These are phyloP conservation scores for Percina caprodes DNA, from an alignment of 2,113 vertebrate species.

Conservation along the genomic window DNA sequence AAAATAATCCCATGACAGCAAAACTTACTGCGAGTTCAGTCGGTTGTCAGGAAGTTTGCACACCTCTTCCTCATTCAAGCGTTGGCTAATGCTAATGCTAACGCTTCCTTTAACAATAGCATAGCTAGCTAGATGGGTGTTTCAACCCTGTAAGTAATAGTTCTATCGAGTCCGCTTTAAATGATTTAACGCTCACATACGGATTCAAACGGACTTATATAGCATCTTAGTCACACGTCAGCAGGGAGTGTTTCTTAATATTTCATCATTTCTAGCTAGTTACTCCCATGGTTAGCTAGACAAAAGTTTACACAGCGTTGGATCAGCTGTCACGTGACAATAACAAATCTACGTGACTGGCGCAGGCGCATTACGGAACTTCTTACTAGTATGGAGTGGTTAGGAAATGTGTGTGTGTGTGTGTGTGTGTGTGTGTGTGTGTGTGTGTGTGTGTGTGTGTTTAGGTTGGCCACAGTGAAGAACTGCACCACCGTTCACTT, in stretches of 20 bases:
- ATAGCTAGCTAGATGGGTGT: not conserved
- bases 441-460: too few species aligned
- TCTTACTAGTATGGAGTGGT: too few species aligned
- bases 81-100: conserved; percentile 5
- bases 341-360: not conserved
- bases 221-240: not conserved
- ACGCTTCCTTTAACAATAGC: not conserved
- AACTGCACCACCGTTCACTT: too few species aligned
- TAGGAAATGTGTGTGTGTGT: too few species aligned
- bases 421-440: too few species aligned
- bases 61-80: not conserved
- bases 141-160: not conserved
- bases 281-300: not conserved
- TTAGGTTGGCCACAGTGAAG: too few species aligned
- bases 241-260: not conserved
- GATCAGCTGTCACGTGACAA: conserved; percentile 46
- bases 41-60: not conserved
- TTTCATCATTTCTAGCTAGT: conserved; percentile 44
- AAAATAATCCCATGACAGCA: not conserved
- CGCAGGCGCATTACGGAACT: conserved; percentile 31
- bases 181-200: rapidly evolving
- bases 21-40: conserved; percentile 32
- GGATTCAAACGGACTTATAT: rapidly evolving
- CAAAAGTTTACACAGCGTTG: not conserved
- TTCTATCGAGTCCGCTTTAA: not conserved